Conservation (phyloP, 2,888 invertebrate species). For the Acronicta alni region DNA sequence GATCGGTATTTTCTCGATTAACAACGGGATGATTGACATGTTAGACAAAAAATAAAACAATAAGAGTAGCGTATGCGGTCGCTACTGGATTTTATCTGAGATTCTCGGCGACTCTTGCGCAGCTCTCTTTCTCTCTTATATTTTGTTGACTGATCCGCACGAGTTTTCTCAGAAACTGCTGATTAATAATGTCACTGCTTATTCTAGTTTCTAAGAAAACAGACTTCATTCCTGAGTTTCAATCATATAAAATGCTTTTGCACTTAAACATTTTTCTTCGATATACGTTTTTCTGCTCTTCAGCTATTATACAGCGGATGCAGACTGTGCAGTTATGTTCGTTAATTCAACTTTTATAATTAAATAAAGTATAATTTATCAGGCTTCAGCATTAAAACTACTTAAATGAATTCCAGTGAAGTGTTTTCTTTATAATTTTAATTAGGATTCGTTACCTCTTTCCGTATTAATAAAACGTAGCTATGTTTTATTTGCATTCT, state of each 20-base stretch:
- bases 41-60: slow-evolving; percentile 76
- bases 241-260: slow-evolving; percentile 39
- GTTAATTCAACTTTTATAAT: slow-evolving; percentile 40
- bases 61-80: slow-evolving; percentile 65
- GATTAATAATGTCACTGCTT: slow-evolving; percentile 48
- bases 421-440: slow-evolving; percentile 53
- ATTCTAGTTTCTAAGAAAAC: slow-evolving; percentile 51
- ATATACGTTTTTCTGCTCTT: slow-evolving; percentile 29
- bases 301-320: slow-evolving; percentile 12
- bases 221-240: slow-evolving; percentile 36
- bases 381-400: slow-evolving; percentile 29
- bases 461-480: slow-evolving; percentile 60
- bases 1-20: slow-evolving; percentile 75
- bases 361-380: slow-evolving; percentile 31
- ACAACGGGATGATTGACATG: slow-evolving; percentile 74
- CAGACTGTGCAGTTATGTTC: slow-evolving; percentile 8
- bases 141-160: slow-evolving; percentile 51
- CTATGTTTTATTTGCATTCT: slow-evolving; percentile 65
- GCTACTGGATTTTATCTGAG: slow-evolving; percentile 66
- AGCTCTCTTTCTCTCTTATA: slow-evolving; percentile 54
- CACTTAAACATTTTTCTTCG: slow-evolving; percentile 28
- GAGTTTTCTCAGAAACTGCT: slow-evolving; percentile 43
- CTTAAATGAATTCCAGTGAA: slow-evolving; percentile 43
- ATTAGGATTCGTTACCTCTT: slow-evolving; percentile 58
- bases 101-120: slow-evolving; percentile 43